Base-by-base conservation (phyloP, 2,888 invertebrate species). In the Mamestra brassicae region DNA sequence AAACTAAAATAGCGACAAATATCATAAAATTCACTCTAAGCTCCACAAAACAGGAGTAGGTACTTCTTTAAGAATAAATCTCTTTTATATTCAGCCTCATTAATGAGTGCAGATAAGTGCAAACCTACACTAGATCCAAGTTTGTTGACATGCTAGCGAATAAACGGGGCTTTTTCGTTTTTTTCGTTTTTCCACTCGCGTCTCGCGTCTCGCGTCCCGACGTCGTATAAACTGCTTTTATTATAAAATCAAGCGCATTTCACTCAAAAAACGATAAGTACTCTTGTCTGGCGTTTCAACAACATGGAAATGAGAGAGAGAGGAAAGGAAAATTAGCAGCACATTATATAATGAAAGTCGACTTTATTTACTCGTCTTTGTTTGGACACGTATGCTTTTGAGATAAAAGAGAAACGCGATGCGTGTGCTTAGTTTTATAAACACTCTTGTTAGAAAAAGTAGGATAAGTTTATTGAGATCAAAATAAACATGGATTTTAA, bases 201-300 rank as follows among this genome's bases (percentile, higher is more conserved):
- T 89, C 90, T 88, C 77, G 77, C 89, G 90, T 89, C 90, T 90
- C 89, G 86, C 62, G 26, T 62, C 62, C 83, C 92, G 89, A 89
- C 90, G 87, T 88, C 81, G 90, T 82, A 91, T 90, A 91, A 92
- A 93, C 92, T 87, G 91, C 89, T 93, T 93, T 92, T 93, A 92
- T 92, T 91, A 93, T 92, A 93, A 94, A 95, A 93, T 93, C 92
- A 92, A 92, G 90, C 89, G 88, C 87, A 85, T 91, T 92, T 92
- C 89, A 88, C 85, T 86, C 85, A 86, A 89, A 90, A 76, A 88
- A 88, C 86, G 87, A 89, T 89, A 88, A 89, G 90, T 84, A 83
- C 85, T 72, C 90, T 89, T 85, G 90, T 88, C 89, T 88, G 81
- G 89, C 88, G 87, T 86, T 90, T 89, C 83, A 90, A 88, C 81